Evolutionary conservation across 1,140 invertebrate genomes (phyloP).

Genomic region (Eueides isabella): DNA sequence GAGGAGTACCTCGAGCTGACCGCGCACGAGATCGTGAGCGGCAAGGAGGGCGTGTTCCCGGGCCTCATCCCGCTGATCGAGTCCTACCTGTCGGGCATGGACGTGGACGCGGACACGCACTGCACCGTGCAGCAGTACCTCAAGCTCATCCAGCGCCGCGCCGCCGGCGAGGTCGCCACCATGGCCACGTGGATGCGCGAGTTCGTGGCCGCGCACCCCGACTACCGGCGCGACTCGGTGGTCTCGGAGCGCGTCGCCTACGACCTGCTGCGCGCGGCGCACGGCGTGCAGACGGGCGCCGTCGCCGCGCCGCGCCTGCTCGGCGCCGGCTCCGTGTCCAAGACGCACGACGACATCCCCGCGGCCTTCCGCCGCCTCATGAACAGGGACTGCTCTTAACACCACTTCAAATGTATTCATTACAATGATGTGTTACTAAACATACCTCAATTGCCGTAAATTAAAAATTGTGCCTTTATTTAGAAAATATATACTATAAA

Average conservation of each 20-base stretch:
- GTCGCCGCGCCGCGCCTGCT: slow-evolving; percentile 89
- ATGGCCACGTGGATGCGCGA: slow-evolving; percentile 96
- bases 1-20: slow-evolving; percentile 90
- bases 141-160: slow-evolving; percentile 95
- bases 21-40: slow-evolving; percentile 98
- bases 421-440: background rate
- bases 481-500: background rate
- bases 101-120: slow-evolving; percentile 97
- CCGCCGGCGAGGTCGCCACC: slow-evolving; percentile 92
- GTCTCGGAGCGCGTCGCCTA: slow-evolving; percentile 96
- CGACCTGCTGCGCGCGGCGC: slow-evolving; percentile 92
- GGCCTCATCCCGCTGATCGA: slow-evolving; percentile 86
- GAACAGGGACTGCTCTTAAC: slow-evolving; percentile 72
- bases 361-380: slow-evolving; percentile 85
- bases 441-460: background rate
- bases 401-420: background rate
- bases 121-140: slow-evolving; percentile 99
- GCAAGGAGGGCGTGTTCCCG: slow-evolving; percentile 87
- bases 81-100: slow-evolving; percentile 95
- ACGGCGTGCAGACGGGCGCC: slow-evolving; percentile 88
- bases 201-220: slow-evolving; percentile 94
- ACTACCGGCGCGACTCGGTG: slow-evolving; percentile 95
- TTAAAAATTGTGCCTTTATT: background rate
- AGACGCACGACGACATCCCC: slow-evolving; percentile 92
- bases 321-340: slow-evolving; percentile 86